phyloP scores from a whole-genome alignment of 2,888 invertebrate genomes.

The Eupithecia subumbrata region DNA sequence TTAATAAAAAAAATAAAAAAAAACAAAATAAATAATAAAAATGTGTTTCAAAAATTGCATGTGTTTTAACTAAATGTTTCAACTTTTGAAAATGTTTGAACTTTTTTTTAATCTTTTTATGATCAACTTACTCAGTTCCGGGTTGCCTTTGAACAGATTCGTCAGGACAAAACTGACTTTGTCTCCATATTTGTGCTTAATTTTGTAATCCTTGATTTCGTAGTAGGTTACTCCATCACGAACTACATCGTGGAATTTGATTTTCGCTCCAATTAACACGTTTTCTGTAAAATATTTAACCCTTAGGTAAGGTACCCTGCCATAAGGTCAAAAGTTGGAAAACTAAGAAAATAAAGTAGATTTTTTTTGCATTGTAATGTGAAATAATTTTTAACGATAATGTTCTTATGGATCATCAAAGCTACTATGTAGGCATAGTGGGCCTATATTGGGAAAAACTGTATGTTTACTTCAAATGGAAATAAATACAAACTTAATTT shows the following conservation, averaged over 20 bases:
- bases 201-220: constrained; percentile 55
- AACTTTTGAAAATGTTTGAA: too few species aligned
- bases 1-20: too few species aligned
- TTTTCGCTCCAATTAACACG: constrained; percentile 47
- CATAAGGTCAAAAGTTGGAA: not conserved
- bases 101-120: too few species aligned
- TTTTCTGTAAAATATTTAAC: constrained; percentile 53
- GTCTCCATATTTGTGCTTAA: constrained; percentile 56
- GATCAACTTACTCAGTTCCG: constrained; percentile 64
- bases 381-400: not conserved
- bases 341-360: not conserved
- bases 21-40: too few species aligned
- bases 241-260: constrained; percentile 57
- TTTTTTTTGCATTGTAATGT: not conserved
- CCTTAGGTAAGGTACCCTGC: not conserved
- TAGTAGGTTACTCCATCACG: constrained; percentile 63
- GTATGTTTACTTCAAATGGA: too few species aligned
- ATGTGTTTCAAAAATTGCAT: too few species aligned
- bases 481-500: too few species aligned
- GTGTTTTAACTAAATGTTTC: too few species aligned
- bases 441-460: too few species aligned
- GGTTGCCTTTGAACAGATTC: constrained; percentile 68
- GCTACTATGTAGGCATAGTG: too few species aligned
- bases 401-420: not conserved
- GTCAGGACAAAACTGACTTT: constrained; percentile 60